Base-by-base conservation (phyloP, 2,888 invertebrate species). In the Aromia moschata region DNA sequence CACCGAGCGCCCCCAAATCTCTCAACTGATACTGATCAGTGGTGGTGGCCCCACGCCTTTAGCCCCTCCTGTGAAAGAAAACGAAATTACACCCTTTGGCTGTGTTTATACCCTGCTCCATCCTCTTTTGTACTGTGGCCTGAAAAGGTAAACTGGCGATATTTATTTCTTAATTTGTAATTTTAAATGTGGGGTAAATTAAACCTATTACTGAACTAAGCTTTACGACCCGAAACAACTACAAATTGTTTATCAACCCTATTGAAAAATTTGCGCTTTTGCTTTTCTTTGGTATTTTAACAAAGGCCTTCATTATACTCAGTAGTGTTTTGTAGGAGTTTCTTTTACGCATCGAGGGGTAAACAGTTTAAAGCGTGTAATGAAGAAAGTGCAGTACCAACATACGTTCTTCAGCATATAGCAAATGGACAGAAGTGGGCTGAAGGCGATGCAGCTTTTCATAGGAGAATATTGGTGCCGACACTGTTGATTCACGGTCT, bases 1-100 rank as follows among this genome's bases (percentile, higher is more conserved):
- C 83, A 84, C 62, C 81, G 87, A 68, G 81, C 84, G 14, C 79
- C 81, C n/a, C 58, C 82, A 84, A 71, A 84, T 88, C 30, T 80
- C 83, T n/a, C 86, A 86, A 70, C 74, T 89, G 55, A 84, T 89
- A 46, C 76, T 89, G 66, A 86, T 89, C 63, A 87, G 87, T 75
- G 87, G 89, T 15, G 89, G 89, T 11, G 87, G 87, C 2, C 89
- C 89, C 2, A 87, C 86, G 1, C 87, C 89, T 12, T 79, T 89
- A 53, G 86, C 86, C 17, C 84, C 87, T 20, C 86, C 87, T 38
- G 83, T 82, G 40, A 81, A 81, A 43, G 70, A 74, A 15, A 72
- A 74, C 60, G 83, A 86, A 65, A 80, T 82, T 12, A 74, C 82
- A 4, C 79, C 81, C 18, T 83, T 81, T 61, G 80, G 83, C 43